Conservation (phyloP, 2,113 vertebrate genomes). For the Tympanuchus pallidicinctus region DNA sequence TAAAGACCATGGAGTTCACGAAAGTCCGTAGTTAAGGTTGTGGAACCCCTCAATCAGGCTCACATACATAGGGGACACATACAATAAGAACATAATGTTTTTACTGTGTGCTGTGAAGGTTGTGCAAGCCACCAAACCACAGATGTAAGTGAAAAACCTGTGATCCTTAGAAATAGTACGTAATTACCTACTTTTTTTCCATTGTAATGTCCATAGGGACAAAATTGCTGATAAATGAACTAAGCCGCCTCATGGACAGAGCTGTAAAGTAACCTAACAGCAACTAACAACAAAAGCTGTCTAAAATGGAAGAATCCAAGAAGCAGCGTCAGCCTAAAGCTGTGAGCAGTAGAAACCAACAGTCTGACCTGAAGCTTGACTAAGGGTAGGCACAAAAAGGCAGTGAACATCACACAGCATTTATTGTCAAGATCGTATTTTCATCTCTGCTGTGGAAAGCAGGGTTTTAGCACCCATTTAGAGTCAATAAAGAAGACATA, state of each 20-base stretch:
- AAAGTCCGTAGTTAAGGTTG: background rate
- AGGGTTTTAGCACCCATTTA: background rate
- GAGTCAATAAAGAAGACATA: background rate
- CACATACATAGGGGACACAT: fast-evolving
- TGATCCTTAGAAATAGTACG: background rate
- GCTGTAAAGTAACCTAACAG: background rate
- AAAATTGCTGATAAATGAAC: background rate
- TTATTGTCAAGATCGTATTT: background rate
- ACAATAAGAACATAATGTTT: background rate
- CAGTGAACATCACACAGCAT: background rate
- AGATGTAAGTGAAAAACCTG: background rate
- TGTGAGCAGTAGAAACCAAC: background rate
- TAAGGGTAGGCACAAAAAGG: background rate
- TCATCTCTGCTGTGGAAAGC: background rate
- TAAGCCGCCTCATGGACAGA: background rate
- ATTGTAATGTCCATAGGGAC: background rate
- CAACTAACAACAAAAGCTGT: background rate
- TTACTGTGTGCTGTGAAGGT: background rate
- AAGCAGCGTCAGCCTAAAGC: background rate
- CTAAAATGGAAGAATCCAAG: background rate
- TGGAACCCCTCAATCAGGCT: background rate
- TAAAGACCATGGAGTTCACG: background rate
- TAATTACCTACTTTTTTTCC: background rate
- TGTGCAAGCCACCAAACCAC: background rate
- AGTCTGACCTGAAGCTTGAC: background rate